A percentile compares a stretch with the other conserved stretches of the same genome.
Conservation (phyloP, 35 echinoderm and acorn worm genomes). For the Lytechinus variegatus region DNA sequence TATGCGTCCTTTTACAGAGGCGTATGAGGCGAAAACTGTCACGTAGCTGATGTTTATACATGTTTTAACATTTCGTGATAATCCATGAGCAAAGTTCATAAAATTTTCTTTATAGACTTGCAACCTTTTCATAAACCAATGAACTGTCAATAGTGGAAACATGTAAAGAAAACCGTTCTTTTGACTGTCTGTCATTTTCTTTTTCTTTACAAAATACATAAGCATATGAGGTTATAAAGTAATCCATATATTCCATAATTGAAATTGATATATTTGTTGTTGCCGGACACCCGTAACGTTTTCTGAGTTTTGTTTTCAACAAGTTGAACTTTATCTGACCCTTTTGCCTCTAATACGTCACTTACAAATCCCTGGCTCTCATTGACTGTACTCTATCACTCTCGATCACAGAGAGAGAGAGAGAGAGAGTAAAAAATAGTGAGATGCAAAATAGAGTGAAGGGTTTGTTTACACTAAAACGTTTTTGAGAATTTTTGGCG, state of each 20-base stretch:
- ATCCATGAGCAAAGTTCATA: no score
- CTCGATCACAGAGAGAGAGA: background rate
- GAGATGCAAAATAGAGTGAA: background rate
- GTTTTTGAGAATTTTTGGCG: no score
- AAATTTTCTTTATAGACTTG: no score
- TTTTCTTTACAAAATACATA: no score
- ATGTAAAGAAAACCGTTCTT: no score
- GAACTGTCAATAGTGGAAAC: no score
- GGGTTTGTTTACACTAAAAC: background rate
- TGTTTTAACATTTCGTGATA: no score
- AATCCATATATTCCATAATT: background rate
- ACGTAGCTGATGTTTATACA: no score
- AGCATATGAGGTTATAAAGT: no score
- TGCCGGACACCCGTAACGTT: background rate
- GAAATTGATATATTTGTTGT: background rate
- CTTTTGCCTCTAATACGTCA: background rate
- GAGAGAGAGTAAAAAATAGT: background rate
- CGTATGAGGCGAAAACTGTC: no score
- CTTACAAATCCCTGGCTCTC: background rate
- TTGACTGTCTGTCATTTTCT: no score
- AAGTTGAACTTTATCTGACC: background rate
- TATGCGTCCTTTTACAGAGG: background rate
- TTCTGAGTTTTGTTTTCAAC: background rate
- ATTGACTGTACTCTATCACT: background rate
- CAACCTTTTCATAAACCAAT: no score